Evolutionary conservation across 2,888 invertebrate species (phyloP), one percentile per base, ranked within the genome.

Genomic region (Leucophora obtusa): DNA sequence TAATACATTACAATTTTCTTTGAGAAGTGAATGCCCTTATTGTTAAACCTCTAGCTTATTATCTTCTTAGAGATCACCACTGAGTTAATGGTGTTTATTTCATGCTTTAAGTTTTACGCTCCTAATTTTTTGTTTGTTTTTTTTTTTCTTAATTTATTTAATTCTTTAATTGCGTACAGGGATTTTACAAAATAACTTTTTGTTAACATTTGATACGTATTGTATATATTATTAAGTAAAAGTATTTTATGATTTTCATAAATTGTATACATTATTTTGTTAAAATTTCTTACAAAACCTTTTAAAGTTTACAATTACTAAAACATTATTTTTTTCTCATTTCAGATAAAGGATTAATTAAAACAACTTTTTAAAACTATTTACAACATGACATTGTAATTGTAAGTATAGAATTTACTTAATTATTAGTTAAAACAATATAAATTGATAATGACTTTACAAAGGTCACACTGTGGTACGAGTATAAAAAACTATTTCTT

Each of bases 81-180:
- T 62, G 24, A 18, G 14, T 63, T 51, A 62, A 66, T 74, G 17
- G 24, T 35, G 8, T 65, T 21, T n/a, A 43, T 73, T 73, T 65
- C 47, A 59, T 58, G 38, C 15, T 24, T 60, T 51, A 35, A 10
- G 47, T 15, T 51, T 59, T 58, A 71, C 21, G 38, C 53, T 33
- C 38, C 68, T 50, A 10, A 50, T 21, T 59, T 43, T 43, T 4
- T 50, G 33, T 18, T 43, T 62, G 4, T 38, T 2, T 10, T 38
- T 38, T 38, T 28, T 3, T 28, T 28, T 28, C 7, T 28, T 28
- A 28, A 38, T 11, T 11, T 11, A 38, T 38, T 38, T 38, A 11
- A 38, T 11, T 38, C 2, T 38, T 14, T 11, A 38, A 38, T 38
- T 38, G 38, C 38, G 38, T 38, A 4, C 38, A 38, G 38, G 7